Conservation (phyloP, 1,140 invertebrate genomes). For the Drosophila bocki region DNA sequence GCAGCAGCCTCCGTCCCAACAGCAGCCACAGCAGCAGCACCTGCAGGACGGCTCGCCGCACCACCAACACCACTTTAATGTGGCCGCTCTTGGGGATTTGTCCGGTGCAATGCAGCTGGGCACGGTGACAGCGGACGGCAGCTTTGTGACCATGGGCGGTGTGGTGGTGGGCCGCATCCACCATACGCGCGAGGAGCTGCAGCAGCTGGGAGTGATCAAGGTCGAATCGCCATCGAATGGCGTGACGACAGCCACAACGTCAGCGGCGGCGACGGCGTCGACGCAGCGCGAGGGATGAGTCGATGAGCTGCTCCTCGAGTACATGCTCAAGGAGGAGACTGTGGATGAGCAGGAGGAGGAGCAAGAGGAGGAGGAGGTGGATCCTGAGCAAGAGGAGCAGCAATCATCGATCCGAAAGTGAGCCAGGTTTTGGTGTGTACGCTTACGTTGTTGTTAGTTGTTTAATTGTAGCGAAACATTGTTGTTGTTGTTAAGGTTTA, state of each 20-base stretch:
- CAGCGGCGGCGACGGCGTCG: slow-evolving; percentile 27
- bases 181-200: slow-evolving; percentile 75
- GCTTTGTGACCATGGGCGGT: slow-evolving; percentile 82
- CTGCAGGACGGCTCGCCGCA: slow-evolving; percentile 67
- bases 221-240: slow-evolving; percentile 78
- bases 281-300: slow-evolving; percentile 80
- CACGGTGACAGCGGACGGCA: slow-evolving; percentile 78
- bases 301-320: slow-evolving; percentile 72
- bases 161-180: slow-evolving; percentile 80
- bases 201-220: slow-evolving; percentile 79
- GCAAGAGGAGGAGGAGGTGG: slow-evolving; percentile 20
- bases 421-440: slow-evolving; percentile 66
- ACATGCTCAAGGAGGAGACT: slow-evolving; percentile 68
- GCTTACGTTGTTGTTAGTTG: slow-evolving; percentile 83
- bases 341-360: slow-evolving; percentile 34
- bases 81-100: slow-evolving; percentile 72
- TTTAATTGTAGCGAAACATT: slow-evolving; percentile 82
- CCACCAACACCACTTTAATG: slow-evolving; percentile 78
- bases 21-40: slow-evolving; percentile 54
- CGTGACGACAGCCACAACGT: slow-evolving; percentile 32
- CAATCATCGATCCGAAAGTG: slow-evolving; percentile 31
- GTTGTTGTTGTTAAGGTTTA: slow-evolving; percentile 81
- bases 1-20: slow-evolving; percentile 56
- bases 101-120: slow-evolving; percentile 77
- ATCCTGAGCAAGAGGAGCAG: slow-evolving; percentile 43